A percentile compares a stretch with the other conserved stretches of the same genome.
Evolutionary conservation across 2,797 vertebrate genomes (phyloP).

Genomic region (Sebastes kiyomatsui): DNA sequence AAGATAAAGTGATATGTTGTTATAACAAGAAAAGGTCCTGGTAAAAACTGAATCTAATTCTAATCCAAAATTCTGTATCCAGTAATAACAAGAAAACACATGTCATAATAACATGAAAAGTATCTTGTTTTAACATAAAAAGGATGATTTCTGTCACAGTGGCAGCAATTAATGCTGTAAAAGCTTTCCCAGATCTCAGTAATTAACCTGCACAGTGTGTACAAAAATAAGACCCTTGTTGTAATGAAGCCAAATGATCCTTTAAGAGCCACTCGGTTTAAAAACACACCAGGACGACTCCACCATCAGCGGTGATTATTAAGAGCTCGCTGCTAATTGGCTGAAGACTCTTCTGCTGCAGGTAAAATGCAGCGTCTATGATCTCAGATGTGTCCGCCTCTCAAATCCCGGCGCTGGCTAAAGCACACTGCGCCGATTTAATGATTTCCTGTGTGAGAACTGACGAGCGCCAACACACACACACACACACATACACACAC

Average conservation of each 20-base stretch:
- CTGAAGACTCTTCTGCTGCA: background rate
- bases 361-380: background rate
- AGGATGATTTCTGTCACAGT: no score
- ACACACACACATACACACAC: constrained; percentile 19
- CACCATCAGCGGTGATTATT: background rate
- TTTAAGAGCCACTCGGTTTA: background rate
- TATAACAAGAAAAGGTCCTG: background rate
- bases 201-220: background rate
- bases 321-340: background rate
- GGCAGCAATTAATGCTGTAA: background rate
- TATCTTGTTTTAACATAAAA: no score
- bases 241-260: no score
- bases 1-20: background rate
- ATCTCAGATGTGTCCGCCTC: constrained; percentile 14
- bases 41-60: no score
- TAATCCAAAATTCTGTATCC: no score
- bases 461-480: constrained; percentile 26
- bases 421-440: constrained; percentile 25
- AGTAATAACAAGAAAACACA: no score
- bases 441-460: constrained; percentile 48
- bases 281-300: background rate
- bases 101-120: no score
- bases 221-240: background rate
- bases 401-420: constrained; percentile 9
- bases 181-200: background rate